Evolutionary conservation across 2,113 vertebrate genomes (phyloP), one percentile per base, ranked within the genome.

Genomic region (Polypterus bichir): DNA sequence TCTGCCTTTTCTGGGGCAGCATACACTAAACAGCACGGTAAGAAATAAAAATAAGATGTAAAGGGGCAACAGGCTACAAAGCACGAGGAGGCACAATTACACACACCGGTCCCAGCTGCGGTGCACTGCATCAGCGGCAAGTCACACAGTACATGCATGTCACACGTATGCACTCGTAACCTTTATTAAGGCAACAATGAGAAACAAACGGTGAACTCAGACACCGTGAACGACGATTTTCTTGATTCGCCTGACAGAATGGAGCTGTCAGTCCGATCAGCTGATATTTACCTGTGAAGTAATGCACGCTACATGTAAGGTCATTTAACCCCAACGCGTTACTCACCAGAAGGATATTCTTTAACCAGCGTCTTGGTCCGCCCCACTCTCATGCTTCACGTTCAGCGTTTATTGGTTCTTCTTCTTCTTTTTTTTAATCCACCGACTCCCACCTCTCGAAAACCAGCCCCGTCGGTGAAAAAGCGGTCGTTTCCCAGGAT

Each of bases 311-410:
- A 27, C 27, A 67, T 56, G 64, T 76, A 76, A 75, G 77, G 79
- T 83, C 74, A 80, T 76, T 81, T 78, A 68, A 64, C 70, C 71
- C 71, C 71, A 71, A 75, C 79, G 73, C 70, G 69, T 64, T 54
- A 72, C 85, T 87, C 74, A 87, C 85, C 85, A 82, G 27, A 58
- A 58, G 6, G 66, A 55, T 73, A 76, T 73, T 68, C 77, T 68
- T 75, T 65, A 71, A 72, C 48, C 49, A 66, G 76, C 74, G 70
- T 67, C 74, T 61, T 51, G 69, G 73, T 76, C 72, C 77, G 64
- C 76, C 66, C 70, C 73, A 72, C 64, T 70, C 69, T 72, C 74
- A 76, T 76, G 74, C 74, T 72, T 72, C 71, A 69, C 59, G 66
- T 51, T 44, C 58, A 11, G 51, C 7, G 51, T 62, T 62, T 55